Percentiles rank a stretch among this genome's conserved stretches.
phyloP scores from a whole-genome alignment of 2,888 invertebrate genomes.

The Sussaba pulchella region DNA sequence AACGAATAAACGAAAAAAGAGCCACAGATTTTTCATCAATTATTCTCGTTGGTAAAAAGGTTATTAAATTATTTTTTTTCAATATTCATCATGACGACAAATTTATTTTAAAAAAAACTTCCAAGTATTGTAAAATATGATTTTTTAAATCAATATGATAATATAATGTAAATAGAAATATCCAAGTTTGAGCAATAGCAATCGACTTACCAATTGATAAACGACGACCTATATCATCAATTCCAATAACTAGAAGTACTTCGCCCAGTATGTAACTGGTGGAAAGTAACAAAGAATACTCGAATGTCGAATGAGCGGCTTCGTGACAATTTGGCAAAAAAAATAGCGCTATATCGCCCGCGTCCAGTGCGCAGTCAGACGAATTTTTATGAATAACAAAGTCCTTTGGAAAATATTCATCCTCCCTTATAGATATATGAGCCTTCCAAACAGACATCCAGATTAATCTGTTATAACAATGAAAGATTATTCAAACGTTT shows the following conservation, averaged over 20 bases:
- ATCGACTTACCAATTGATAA: conserved; percentile 68
- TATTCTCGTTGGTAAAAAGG: too few species aligned
- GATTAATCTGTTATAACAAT: conserved; percentile 67
- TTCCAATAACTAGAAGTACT: conserved; percentile 69
- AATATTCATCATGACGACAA: too few species aligned
- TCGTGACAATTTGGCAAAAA: conserved; percentile 72
- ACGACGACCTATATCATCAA: conserved; percentile 72
- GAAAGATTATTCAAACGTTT: conserved; percentile 22
- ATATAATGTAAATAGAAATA: too few species aligned
- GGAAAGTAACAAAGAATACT: conserved; percentile 69
- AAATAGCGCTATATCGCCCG: conserved; percentile 64
- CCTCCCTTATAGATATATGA: conserved; percentile 65
- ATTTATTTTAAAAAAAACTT: too few species aligned
- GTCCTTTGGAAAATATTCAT: conserved; percentile 16
- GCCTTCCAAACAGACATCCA: conserved; percentile 75
- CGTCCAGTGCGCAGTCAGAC: conserved; percentile 64
- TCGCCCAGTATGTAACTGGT: conserved; percentile 74
- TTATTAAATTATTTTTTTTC: too few species aligned
- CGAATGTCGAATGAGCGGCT: conserved; percentile 69
- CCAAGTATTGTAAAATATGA: too few species aligned
- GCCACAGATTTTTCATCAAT: too few species aligned
- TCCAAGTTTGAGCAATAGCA: too few species aligned
- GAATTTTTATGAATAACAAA: conserved; percentile 2
- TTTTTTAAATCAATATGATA: too few species aligned
- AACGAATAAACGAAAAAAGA: too few species aligned